Percentiles rank a stretch among this genome's conserved stretches.
Evolutionary conservation across 2,888 invertebrate genomes (phyloP).

Genomic region (Hemicrepidius hirtus): DNA sequence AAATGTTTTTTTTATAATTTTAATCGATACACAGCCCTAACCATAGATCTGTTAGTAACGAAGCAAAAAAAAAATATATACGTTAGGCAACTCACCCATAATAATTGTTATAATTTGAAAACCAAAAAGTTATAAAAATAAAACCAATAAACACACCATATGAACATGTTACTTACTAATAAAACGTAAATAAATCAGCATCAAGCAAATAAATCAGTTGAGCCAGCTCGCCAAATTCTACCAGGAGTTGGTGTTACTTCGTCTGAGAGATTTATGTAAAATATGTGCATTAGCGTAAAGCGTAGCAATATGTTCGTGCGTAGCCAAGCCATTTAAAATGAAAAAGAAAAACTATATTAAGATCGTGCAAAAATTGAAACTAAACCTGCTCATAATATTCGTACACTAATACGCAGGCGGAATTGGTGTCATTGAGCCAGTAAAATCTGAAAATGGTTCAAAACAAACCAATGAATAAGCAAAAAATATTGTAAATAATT

Average conservation of each 20-base stretch:
- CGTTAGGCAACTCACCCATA: constrained; percentile 5
- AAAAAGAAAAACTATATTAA: constrained; percentile 62
- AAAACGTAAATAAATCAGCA: constrained; percentile 44
- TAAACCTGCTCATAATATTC: constrained; percentile 63
- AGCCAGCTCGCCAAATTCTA: constrained; percentile 70
- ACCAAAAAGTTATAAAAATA: background rate
- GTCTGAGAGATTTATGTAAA: constrained; percentile 58
- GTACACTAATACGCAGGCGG: constrained; percentile 67
- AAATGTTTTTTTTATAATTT: background rate
- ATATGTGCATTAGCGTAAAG: constrained; percentile 63
- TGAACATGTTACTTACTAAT: constrained; percentile 46
- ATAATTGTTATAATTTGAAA: constrained; percentile 6
- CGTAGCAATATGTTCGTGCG: constrained; percentile 64
- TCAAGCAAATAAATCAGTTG: constrained; percentile 71
- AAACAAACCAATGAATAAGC: constrained; percentile 61
- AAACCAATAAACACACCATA: background rate
- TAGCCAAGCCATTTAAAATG: constrained; percentile 65
- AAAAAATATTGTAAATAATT: constrained; percentile 58
- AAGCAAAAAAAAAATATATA: background rate
- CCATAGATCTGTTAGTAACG: constrained; percentile 3
- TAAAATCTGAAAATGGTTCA: constrained; percentile 69
- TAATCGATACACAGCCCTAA: constrained; percentile 32
- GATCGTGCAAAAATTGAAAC: constrained; percentile 59
- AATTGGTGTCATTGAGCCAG: constrained; percentile 71
- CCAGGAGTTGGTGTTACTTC: constrained; percentile 69